Percentiles rank a stretch among this genome's conserved stretches.
These are phyloP conservation scores for Chroicocephalus ridibundus DNA, from an alignment of 2,113 vertebrate genomes.

Conservation along the genomic window DNA sequence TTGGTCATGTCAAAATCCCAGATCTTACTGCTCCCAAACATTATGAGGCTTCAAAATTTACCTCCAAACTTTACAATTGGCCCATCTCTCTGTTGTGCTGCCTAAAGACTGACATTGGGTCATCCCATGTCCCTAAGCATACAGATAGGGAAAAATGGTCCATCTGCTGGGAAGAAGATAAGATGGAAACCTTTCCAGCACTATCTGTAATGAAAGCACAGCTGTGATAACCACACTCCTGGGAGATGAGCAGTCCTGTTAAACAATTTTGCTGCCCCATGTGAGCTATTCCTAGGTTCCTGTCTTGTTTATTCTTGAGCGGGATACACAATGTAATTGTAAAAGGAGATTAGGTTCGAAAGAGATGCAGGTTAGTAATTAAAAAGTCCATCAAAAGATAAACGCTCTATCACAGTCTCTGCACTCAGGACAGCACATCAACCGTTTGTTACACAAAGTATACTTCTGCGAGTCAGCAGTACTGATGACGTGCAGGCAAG, in stretches of 20 bases:
- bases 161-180: not conserved
- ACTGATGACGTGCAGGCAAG: not conserved
- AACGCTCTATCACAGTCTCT: not conserved
- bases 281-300: not conserved
- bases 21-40: not conserved
- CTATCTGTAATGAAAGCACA: not conserved
- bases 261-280: not conserved
- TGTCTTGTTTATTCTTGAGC: not conserved
- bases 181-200: not conserved
- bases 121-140: not conserved
- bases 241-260: not conserved
- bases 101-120: not conserved
- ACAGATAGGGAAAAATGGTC: not conserved
- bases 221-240: not conserved
- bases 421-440: not conserved
- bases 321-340: accelerated
- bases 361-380: not conserved
- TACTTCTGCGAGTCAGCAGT: not conserved
- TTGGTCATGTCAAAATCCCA: not conserved
- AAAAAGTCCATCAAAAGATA: not conserved
- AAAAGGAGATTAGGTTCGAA: not conserved
- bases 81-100: not conserved
- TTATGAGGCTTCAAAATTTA: not conserved
- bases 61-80: not conserved
- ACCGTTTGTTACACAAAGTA: not conserved